Evolutionary conservation across 2,888 invertebrate species (phyloP).

Genomic region (Hirtodrosophila trivittata): DNA sequence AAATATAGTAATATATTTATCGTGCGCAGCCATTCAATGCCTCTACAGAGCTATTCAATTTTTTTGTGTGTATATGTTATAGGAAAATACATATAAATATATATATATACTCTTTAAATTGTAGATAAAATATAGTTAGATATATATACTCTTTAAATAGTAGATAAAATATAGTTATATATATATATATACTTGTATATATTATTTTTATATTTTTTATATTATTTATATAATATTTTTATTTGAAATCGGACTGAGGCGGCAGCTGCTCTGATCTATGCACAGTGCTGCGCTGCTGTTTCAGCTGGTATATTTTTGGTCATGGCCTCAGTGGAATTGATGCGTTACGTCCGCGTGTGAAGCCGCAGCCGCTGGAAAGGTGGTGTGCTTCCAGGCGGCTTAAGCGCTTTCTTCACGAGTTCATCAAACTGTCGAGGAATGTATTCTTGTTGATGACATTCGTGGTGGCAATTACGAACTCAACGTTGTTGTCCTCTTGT

Average conservation of each 20-base stretch:
- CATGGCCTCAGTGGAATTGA: constrained; percentile 45
- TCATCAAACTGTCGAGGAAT: constrained; percentile 90
- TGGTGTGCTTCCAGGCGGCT: constrained; percentile 61
- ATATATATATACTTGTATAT: constrained; percentile 7
- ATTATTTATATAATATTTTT: background rate
- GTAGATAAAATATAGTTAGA: too few relatives aligned
- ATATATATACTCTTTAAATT: too few relatives aligned
- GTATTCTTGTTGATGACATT: constrained; percentile 95
- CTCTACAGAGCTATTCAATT: constrained; percentile 2
- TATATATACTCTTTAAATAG: too few relatives aligned
- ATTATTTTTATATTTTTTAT: constrained; percentile 4
- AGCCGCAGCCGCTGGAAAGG: constrained; percentile 50
- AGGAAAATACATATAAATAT: constrained; percentile 24
- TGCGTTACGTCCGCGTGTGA: constrained; percentile 55
- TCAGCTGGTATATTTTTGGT: constrained; percentile 24
- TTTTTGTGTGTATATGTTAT: background rate
- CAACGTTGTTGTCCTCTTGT: constrained; percentile 92
- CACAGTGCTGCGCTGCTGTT: constrained; percentile 24
- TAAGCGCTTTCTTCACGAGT: constrained; percentile 55
- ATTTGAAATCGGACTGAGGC: constrained; percentile 1
- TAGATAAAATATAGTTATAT: background rate
- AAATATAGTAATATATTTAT: background rate
- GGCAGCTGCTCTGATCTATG: constrained; percentile 10
- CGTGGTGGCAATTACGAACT: constrained; percentile 95
- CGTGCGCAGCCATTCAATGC: too few relatives aligned